Base-by-base conservation (phyloP, 92 coral and sea anemone species). In the Epizoanthus fatuus region DNA sequence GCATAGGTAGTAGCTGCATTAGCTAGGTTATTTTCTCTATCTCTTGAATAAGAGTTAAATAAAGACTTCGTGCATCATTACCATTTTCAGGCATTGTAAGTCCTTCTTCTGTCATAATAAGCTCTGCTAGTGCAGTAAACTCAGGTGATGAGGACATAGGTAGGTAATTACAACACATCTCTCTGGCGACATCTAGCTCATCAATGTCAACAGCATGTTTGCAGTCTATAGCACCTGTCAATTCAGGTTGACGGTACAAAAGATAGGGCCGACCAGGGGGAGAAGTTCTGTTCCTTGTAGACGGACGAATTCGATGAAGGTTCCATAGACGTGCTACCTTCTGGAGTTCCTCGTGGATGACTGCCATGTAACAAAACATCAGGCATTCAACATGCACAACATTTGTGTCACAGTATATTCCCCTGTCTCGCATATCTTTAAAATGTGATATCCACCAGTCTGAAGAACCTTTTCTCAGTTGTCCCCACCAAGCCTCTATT, bases 401-500 rank as follows among this genome's bases (percentile, higher is more conserved):
- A 79, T 79, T 86, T 60, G 90, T 71, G 64, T 86, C 81, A 86
- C 85, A 79, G 85, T 86, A 79, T 69, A 86, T 85, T 79, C 90
- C 81, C 40, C 85, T 86, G 90, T 71, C 85, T 73, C 90, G 79
- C 56, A 86, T 57, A 83, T 88, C 88, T 84, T 83, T 83, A 83
- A 88, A 88, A 77, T 88, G 88, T 20, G 85, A 67, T 42, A 88
- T 83, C 92, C 88, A 88, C 92, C 92, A 88, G 68, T 88, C 88
- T 75, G 88, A 45, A 66, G 88, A 73, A 68, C 88, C 88, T 84
- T 79, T 69, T 75, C 84, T 75, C 87, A 83, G 85, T 83, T 88
- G 85, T 54, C 85, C 88, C 92, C 92, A 88, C 92, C 92, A 88
- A 83, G 85, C 92, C 59, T 88, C 92, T 83, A 83, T 88, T 77